Percentiles rank a stretch among this genome's conserved stretches.
Evolutionary conservation across 2,797 vertebrate genomes (phyloP).

Genomic region (Pteronotus mesoamericanus): DNA sequence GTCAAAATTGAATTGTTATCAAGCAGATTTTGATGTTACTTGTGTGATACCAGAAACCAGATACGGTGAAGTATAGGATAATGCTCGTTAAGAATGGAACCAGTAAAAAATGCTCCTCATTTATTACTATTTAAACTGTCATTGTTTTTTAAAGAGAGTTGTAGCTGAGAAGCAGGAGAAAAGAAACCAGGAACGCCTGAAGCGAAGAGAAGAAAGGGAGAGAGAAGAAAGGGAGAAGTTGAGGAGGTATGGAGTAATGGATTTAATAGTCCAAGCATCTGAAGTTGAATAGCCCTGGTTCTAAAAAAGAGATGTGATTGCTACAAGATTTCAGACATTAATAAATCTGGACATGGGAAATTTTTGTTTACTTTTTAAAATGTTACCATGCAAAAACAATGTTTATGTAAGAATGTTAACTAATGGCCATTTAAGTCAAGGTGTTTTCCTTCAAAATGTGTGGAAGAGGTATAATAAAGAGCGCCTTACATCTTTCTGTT

Average conservation of each 20-base stretch:
- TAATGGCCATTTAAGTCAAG: not conserved
- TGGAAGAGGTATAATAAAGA: not conserved
- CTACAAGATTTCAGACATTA: not conserved
- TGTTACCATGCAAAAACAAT: not conserved
- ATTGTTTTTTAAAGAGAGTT: conserved; percentile 88
- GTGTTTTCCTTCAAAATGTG: not conserved
- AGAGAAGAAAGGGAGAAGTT: conserved; percentile 91
- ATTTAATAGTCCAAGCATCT: not conserved
- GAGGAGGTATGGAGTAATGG: conserved; percentile 77
- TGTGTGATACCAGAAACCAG: not conserved
- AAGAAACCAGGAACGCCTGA: conserved; percentile 89
- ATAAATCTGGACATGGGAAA: not conserved
- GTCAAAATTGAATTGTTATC: not conserved
- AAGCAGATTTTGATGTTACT: not conserved
- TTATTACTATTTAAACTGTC: conserved; percentile 32
- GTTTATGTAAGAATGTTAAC: not conserved
- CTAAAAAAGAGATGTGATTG: not conserved
- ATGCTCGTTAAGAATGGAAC: not conserved
- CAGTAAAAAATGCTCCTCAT: not conserved
- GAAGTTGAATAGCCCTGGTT: not conserved
- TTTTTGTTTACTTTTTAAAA: conserved; percentile 4
- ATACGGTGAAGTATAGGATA: not conserved
- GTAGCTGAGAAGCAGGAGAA: conserved; percentile 96
- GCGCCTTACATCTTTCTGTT: not conserved
- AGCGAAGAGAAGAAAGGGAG: conserved; percentile 87